Evolutionary conservation across 2,113 vertebrate species (phyloP), one percentile per base, ranked within the genome.

Genomic region (Cryptomyrus ogoouensis): DNA sequence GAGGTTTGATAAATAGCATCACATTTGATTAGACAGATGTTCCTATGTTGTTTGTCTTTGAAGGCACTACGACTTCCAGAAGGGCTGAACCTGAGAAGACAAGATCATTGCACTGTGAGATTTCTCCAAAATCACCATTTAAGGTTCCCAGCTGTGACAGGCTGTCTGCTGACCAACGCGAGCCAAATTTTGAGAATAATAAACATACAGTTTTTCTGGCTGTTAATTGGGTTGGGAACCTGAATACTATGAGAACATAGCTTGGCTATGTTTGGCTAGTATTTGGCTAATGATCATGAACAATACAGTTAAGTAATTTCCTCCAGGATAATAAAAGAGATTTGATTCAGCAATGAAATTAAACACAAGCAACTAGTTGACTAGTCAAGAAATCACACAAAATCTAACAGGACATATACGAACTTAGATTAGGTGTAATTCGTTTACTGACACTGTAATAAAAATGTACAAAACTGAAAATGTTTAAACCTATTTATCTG

Each of bases 1-100:
- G 80, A 94, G 94, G 95, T 95, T 92, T 91, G 95, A 95, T 95
- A 93, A 94, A 94, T 95, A 95, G 95, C 95, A 91, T 90, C 92
- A 92, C 92, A 89, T 94, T 92, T 90, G 91, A 93, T 94, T 93
- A 90, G 92, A 94, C 95, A 95, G 94, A 96, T 95, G 95, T 94
- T 93, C 74, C 89, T 91, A 88, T 87, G 83, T 89, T 50, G 74
- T 88, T 92, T 42, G 66, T 91, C 92, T 94, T 94, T 92, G 92
- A 94, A 92, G 88, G 89, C 91, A 92, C 77, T 90, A 91, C 91
- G 91, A 52, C 90, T 91, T 90, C 56, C 89, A 91, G 90, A 52
- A 83, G 90, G 85, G 12, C 17, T 74, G 42, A 87, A 42, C 15
- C 80, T 6, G 46, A 89, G 46, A 80, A 50, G 89, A 87, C 83